phyloP scores from a whole-genome alignment of 2,888 invertebrate species.

The Caenorhabditis macrosperma region DNA sequence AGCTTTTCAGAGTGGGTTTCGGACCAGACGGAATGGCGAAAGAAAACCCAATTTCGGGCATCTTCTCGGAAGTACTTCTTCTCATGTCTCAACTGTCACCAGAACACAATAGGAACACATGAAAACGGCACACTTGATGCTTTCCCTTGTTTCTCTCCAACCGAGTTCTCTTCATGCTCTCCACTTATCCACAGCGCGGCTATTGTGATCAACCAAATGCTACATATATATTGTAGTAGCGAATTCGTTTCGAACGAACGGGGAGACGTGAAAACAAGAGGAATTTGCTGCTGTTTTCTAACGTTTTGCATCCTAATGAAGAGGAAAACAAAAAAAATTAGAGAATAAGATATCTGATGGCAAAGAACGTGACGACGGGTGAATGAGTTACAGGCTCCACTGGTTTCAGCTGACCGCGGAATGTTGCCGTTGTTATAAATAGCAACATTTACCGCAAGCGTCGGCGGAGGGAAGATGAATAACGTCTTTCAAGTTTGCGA shows the following conservation, averaged over 20 bases:
- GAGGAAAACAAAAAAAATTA: conserved; percentile 11
- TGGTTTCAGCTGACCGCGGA: conserved; percentile 4
- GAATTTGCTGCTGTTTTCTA: conserved; percentile 8
- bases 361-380: neutral
- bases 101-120: neutral
- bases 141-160: neutral
- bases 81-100: neutral
- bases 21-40: neutral
- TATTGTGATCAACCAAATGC: neutral
- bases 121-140: neutral
- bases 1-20: neutral
- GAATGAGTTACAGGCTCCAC: conserved; percentile 17
- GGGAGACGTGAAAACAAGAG: conserved; percentile 2
- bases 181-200: neutral
- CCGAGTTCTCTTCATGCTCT: too few species aligned
- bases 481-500: neutral
- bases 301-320: conserved; percentile 43
- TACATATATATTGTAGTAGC: conserved; percentile 2
- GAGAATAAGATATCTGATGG: neutral
- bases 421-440: conserved; percentile 8
- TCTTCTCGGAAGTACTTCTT: conserved; percentile 11
- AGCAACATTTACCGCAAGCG: conserved; percentile 15
- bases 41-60: neutral
- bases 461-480: conserved; percentile 24
- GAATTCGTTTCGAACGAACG: neutral